Evolutionary conservation across 1,140 invertebrate genomes (phyloP).

Genomic region (Coptotermes formosanus): DNA sequence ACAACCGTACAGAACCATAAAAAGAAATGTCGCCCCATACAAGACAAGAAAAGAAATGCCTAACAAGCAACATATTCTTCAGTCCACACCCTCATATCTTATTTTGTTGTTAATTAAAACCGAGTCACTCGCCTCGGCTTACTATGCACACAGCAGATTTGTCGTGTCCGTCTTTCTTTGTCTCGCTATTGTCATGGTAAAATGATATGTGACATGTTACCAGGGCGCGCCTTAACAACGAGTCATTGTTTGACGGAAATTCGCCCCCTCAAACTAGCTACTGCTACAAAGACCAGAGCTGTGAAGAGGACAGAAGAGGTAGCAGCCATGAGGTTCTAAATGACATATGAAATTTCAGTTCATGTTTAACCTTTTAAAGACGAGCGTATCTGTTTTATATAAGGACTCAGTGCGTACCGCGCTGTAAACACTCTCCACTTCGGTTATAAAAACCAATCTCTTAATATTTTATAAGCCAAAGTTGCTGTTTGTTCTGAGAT

Average conservation of each 20-base stretch:
- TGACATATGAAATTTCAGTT: too few species aligned
- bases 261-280: neutral
- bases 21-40: neutral
- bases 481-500: too few species aligned
- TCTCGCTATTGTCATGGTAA: neutral
- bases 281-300: neutral
- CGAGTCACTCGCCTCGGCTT: neutral
- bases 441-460: too few species aligned
- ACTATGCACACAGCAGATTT: neutral
- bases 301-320: neutral
- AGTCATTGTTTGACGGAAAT: neutral
- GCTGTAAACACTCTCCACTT: too few species aligned
- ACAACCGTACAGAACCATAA: neutral
- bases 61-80: constrained; percentile 3
- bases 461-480: too few species aligned
- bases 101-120: neutral
- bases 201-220: neutral
- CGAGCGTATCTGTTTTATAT: too few species aligned
- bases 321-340: neutral
- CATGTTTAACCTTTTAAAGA: too few species aligned
- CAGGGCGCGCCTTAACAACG: neutral
- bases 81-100: neutral
- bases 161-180: neutral
- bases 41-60: neutral
- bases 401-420: too few species aligned